Base-by-base conservation (phyloP, 2,888 invertebrate species). In the Acholoe squamosa region DNA sequence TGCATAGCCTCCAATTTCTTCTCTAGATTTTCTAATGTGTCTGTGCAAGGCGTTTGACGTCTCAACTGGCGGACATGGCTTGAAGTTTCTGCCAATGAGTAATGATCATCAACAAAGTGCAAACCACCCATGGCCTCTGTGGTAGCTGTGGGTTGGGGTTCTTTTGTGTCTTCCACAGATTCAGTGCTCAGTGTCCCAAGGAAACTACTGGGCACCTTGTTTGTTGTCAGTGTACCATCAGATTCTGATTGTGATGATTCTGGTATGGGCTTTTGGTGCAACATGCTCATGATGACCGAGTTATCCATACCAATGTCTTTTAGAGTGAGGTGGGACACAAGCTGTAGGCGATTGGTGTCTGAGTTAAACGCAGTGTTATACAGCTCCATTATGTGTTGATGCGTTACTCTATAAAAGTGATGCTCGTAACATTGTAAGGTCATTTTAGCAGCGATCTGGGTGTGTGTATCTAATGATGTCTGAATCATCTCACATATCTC, bases 401-500 rank as follows among this genome's bases (percentile, higher is more conserved):
- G 93, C 5, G 93, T 91, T 84, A 92, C 91, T 3, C 91, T 88
- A 89, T 94, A 94, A 25, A 95, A 92, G 89, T 94, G 93, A n/a
- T 91, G 92, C 71, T 94, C 94, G 90, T 95, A 95, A 71, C 93
- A 93, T 76, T 94, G 91, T 93, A 94, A 94, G n/a, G 94, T 91
- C 86, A 94, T 94, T 84, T 93, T 84, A 25, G 84, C 84, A 12
- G 54, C 80, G 0, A 61, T 90, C 43, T 51, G 51, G n/a, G 77
- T 89, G 51, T 25, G 22, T 25, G 80, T 52, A 0, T 90, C 80
- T 28, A 92, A 67, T 34, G 89, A 86, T 28, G 19, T 31, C 88
- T 92, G 92, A 14, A 92, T 52, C 22, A 51, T 52, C 0, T 76
- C n/a, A 71, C 89, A 89, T 28, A 92, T 91, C 22, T 89, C 52